Percentiles rank a stretch among this genome's conserved stretches.
phyloP scores from a whole-genome alignment of 2,888 invertebrate species.

The Drosophila leonis region DNA sequence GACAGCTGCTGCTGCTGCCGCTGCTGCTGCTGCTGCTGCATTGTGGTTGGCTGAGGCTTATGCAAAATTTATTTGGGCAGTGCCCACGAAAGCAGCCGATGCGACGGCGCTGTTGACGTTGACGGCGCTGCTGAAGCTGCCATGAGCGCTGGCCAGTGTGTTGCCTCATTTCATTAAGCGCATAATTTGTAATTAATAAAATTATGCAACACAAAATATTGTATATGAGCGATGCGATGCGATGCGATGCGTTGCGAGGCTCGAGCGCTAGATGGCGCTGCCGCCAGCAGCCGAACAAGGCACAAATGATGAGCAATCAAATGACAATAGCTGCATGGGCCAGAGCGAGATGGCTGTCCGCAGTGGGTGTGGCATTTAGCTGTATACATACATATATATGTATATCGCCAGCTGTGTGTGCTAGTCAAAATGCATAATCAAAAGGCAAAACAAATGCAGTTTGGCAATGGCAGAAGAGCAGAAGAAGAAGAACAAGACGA shows the following conservation, averaged over 20 bases:
- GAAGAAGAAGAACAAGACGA: conserved; percentile 16
- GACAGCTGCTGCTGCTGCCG: conserved; percentile 2
- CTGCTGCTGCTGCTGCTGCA: conserved; percentile 61
- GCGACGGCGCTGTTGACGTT: conserved; percentile 34
- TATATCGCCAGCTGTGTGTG: conserved; percentile 1
- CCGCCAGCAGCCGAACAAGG: conserved; percentile 6
- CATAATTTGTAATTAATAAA: conserved; percentile 78
- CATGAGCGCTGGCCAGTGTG: conserved; percentile 35
- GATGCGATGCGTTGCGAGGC: conserved; percentile 1
- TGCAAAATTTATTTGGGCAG: conserved; percentile 79
- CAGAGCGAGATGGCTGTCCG: conserved; percentile 46
- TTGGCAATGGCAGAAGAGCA: conserved; percentile 45
- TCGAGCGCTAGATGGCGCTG: conserved; percentile 44
- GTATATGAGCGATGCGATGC: conserved; percentile 12
- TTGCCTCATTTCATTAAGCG: conserved; percentile 69
- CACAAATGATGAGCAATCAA: conserved; percentile 25
- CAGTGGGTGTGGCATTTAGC: conserved; percentile 51
- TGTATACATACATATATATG: background rate
- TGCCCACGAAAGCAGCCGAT: conserved; percentile 50
- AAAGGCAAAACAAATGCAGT: conserved; percentile 65
- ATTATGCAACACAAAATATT: conserved; percentile 55
- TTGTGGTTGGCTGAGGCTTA: conserved; percentile 83
- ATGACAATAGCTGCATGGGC: conserved; percentile 21
- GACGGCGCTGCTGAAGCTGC: background rate
- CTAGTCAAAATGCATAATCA: conserved; percentile 41